phyloP scores from a whole-genome alignment of 2,113 vertebrate species.

The Tiliqua scincoides region DNA sequence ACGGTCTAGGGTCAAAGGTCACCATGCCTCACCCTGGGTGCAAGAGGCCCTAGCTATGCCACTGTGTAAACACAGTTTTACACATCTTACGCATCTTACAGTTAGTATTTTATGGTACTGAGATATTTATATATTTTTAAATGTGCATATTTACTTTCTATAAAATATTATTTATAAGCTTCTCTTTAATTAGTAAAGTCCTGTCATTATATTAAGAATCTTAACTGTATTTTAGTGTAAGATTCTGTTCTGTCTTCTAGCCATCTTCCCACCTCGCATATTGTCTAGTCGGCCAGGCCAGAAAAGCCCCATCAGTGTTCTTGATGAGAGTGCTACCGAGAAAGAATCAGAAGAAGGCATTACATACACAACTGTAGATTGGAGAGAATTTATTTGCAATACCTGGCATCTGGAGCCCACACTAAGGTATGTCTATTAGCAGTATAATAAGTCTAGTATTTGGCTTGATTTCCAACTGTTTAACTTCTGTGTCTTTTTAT shows the following conservation, averaged over 20 bases:
- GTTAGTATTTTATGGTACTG: no score
- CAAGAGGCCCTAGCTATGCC: not conserved
- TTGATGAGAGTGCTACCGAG: slow-evolving; percentile 83
- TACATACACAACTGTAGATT: slow-evolving; percentile 94
- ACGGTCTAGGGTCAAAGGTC: no score
- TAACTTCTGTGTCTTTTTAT: not conserved
- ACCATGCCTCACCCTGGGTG: no score
- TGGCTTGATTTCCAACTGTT: not conserved
- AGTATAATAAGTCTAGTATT: not conserved
- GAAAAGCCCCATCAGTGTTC: slow-evolving; percentile 88
- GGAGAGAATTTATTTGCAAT: slow-evolving; percentile 98
- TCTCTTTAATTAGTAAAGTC: not conserved
- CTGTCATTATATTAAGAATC: not conserved
- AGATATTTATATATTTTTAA: no score
- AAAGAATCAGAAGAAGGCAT: slow-evolving; percentile 87
- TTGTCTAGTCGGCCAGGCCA: slow-evolving; percentile 89
- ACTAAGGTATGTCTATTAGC: slow-evolving; percentile 79
- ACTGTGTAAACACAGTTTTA: no score
- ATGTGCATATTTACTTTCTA: no score
- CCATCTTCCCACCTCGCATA: slow-evolving; percentile 91
- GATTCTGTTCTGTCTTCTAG: slow-evolving; percentile 67
- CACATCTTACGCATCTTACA: no score
- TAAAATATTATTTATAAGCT: not conserved
- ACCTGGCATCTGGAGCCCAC: slow-evolving; percentile 99
- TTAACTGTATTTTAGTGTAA: not conserved